Conservation (phyloP, 64 coral and sea anemone genomes). For the Dendronephthya gigantea region DNA sequence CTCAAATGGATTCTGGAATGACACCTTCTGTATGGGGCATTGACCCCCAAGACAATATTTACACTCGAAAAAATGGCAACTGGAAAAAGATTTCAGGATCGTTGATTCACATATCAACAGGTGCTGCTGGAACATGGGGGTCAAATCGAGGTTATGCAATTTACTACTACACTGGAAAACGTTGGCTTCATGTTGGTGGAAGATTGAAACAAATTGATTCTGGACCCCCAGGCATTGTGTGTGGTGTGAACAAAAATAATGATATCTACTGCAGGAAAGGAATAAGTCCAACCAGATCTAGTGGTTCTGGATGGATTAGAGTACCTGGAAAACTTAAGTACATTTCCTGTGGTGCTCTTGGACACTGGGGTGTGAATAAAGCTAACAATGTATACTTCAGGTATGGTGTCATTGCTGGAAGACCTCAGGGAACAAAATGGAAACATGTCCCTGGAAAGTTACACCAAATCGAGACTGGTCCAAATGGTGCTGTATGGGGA, state of each 20-base stretch:
- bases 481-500: background rate
- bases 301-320: background rate
- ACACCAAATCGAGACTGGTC: background rate
- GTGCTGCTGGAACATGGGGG: constrained; percentile 9
- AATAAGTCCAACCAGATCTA: background rate
- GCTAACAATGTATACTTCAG: constrained; percentile 6
- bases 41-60: background rate
- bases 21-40: constrained; percentile 11
- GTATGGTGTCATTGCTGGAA: background rate
- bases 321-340: constrained; percentile 18
- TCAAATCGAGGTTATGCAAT: background rate
- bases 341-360: background rate
- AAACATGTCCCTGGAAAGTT: background rate
- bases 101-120: background rate
- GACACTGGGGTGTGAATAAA: constrained; percentile 16
- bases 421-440: constrained; percentile 12
- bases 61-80: background rate
- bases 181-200: background rate
- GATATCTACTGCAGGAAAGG: constrained; percentile 11
- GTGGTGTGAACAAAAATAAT: background rate
- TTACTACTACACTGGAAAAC: background rate
- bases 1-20: background rate
- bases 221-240: background rate
- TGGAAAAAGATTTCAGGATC: background rate
- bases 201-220: constrained; percentile 1